Evolutionary conservation across 2,797 vertebrate genomes (phyloP).

Genomic region (Morelia viridis): DNA sequence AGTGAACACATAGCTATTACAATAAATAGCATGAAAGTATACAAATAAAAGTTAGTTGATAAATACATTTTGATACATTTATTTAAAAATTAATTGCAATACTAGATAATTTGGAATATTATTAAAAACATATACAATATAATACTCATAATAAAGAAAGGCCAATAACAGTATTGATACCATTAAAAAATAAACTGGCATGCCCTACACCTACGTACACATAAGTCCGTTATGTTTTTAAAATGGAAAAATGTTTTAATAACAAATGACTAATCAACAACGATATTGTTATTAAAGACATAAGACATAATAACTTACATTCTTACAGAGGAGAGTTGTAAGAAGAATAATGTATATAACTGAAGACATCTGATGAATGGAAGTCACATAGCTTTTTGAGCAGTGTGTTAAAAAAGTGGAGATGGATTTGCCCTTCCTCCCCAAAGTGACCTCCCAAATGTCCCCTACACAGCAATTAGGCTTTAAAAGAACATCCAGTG

Average conservation of each 20-base stretch:
- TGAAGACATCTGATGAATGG: no score
- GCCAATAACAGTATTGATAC: neutral
- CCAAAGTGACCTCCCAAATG: no score
- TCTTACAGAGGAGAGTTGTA: no score
- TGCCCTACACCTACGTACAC: neutral
- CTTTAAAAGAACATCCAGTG: no score
- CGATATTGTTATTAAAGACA: no score
- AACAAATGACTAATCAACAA: slow-evolving; percentile 8
- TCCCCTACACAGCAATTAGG: no score
- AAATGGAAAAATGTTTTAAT: neutral
- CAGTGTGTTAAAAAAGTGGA: no score
- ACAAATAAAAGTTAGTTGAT: neutral
- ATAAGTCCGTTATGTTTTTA: slow-evolving; percentile 18
- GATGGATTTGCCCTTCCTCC: no score
- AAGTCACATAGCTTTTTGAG: no score
- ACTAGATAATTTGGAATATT: neutral
- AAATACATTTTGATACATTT: neutral
- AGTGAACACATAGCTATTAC: neutral
- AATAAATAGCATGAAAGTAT: neutral
- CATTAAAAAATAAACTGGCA: neutral
- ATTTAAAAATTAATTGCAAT: neutral
- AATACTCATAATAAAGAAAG: neutral
- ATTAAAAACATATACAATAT: neutral
- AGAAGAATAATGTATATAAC: no score
- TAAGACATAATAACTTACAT: no score